Evolutionary conservation across 2,888 invertebrate species (phyloP).

Genomic region (Kuschelorhynchus macadamiae): DNA sequence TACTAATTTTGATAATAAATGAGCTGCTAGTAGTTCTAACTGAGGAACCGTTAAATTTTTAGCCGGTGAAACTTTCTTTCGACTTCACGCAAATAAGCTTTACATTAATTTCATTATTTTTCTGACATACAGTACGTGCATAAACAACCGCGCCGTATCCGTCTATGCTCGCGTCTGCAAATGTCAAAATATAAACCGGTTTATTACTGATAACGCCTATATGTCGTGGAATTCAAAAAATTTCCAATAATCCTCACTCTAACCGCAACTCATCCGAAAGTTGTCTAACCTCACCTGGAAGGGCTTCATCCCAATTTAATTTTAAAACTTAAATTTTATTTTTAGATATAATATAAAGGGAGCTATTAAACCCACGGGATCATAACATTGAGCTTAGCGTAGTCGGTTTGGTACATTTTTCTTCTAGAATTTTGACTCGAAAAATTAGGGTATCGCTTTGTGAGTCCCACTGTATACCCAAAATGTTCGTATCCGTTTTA

Average conservation of each 20-base stretch:
- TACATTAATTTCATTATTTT: neutral
- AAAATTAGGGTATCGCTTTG: slow-evolving; percentile 21
- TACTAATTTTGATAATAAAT: too few relatives aligned
- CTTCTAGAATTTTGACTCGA: slow-evolving; percentile 14
- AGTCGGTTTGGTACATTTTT: slow-evolving; percentile 17
- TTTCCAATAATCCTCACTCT: slow-evolving; percentile 5
- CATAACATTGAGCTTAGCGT: slow-evolving; percentile 30
- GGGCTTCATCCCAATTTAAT: slow-evolving; percentile 17
- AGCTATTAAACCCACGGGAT: slow-evolving; percentile 5
- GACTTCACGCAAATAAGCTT: slow-evolving; percentile 3
- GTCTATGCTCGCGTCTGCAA: slow-evolving; percentile 14
- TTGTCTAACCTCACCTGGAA: neutral
- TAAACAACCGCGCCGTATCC: slow-evolving; percentile 15
- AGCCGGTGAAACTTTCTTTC: neutral
- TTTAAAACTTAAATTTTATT: slow-evolving; percentile 6
- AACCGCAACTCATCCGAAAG: slow-evolving; percentile 4
- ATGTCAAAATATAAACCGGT: slow-evolving; percentile 5
- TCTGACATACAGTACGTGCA: neutral
- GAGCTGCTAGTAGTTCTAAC: neutral
- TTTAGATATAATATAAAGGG: slow-evolving; percentile 9
- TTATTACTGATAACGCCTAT: slow-evolving; percentile 8
- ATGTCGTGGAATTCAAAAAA: slow-evolving; percentile 7
- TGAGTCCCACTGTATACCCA: slow-evolving; percentile 36
- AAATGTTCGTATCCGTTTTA: slow-evolving; percentile 33
- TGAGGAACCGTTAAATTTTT: slow-evolving; percentile 6